phyloP scores from a whole-genome alignment of 2,888 invertebrate species.

The Lasioglossum villosulum region DNA sequence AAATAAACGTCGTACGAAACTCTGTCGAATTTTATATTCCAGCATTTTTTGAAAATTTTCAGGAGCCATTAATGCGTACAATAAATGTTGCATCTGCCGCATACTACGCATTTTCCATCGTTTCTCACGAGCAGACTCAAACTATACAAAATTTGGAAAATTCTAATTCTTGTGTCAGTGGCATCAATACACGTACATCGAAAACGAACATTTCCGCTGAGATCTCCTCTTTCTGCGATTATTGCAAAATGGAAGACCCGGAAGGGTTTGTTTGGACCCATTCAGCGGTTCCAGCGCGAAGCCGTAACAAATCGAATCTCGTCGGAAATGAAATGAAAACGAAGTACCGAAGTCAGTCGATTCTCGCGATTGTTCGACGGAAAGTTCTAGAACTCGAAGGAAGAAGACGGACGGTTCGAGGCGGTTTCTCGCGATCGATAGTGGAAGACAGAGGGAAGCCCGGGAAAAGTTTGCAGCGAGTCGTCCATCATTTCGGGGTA shows the following conservation, averaged over 20 bases:
- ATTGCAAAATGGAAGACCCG: neutral
- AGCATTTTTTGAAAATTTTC: too few species aligned
- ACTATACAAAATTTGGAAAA: neutral
- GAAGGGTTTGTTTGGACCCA: neutral
- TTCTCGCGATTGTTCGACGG: neutral
- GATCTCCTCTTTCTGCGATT: neutral
- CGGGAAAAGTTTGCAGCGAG: neutral
- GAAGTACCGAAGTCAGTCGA: neutral
- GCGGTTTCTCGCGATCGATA: neutral
- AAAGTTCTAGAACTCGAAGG: neutral
- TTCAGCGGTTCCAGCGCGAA: neutral
- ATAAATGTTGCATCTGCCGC: neutral
- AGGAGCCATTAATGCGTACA: too few species aligned
- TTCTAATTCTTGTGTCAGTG: neutral
- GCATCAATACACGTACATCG: neutral
- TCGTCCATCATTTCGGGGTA: constrained; percentile 34
- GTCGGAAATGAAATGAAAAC: neutral
- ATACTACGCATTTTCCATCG: too few species aligned
- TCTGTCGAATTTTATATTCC: too few species aligned
- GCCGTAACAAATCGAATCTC: neutral
- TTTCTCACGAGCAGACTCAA: neutral
- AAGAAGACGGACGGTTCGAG: neutral
- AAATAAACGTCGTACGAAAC: too few species aligned
- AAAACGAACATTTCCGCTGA: too few species aligned
- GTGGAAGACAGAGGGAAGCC: neutral